phyloP scores from a whole-genome alignment of 1,140 invertebrate species.

The Brachionus rotundiformis region DNA sequence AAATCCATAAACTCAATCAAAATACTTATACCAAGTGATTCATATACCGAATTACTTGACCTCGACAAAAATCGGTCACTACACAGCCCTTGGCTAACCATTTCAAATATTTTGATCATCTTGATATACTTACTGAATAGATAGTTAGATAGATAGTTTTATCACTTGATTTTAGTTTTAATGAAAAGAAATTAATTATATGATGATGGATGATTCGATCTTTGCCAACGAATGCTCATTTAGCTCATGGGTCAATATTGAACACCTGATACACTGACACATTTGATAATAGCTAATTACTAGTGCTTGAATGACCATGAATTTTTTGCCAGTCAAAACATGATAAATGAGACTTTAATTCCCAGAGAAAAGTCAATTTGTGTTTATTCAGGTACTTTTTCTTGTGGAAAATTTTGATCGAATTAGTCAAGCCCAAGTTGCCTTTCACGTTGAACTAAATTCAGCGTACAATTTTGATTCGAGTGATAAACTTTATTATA shows the following conservation, averaged over 20 bases:
- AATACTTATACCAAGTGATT: neutral
- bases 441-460: neutral
- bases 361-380: neutral
- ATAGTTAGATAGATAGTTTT: neutral
- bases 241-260: neutral
- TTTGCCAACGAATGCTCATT: no score
- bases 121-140: neutral
- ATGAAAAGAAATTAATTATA: no score
- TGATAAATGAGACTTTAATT: conserved; percentile 45
- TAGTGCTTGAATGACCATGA: neutral
- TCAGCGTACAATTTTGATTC: neutral
- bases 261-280: conserved; percentile 22
- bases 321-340: neutral
- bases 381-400: neutral
- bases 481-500: neutral
- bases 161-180: neutral
- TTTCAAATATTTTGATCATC: neutral
- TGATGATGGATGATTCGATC: no score
- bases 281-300: conserved; percentile 24
- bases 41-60: conserved; percentile 21
- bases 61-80: neutral
- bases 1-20: neutral
- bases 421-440: neutral
- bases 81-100: neutral
- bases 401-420: conserved; percentile 28